Percentiles rank a stretch among this genome's conserved stretches.
Evolutionary conservation across 2,888 invertebrate species (phyloP).

Genomic region (Sericinus montela): DNA sequence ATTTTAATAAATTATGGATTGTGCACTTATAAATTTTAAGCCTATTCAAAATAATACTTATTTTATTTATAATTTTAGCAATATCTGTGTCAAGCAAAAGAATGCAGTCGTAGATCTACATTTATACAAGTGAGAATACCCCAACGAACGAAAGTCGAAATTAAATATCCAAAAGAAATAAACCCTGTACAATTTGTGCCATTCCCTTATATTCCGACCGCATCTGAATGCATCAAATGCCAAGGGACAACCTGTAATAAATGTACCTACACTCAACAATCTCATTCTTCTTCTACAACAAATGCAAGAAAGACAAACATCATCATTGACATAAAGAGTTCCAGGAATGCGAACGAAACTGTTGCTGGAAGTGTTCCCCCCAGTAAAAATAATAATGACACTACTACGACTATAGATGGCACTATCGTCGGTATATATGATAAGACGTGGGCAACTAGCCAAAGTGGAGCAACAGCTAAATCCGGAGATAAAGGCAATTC

Average conservation of each 20-base stretch:
- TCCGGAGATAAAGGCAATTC: conserved; percentile 12
- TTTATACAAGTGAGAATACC: conserved; percentile 31
- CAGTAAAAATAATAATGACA: conserved; percentile 2
- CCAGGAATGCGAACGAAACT: conserved; percentile 15
- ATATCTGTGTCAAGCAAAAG: conserved; percentile 14
- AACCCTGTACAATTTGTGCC: conserved; percentile 29
- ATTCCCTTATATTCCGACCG: conserved; percentile 19
- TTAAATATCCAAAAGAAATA: conserved; percentile 27
- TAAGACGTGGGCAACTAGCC: conserved; percentile 24
- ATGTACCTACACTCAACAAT: conserved; percentile 17
- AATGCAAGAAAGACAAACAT: conserved; percentile 30
- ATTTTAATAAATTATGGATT: neutral
- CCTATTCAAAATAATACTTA: too few species aligned
- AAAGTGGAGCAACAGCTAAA: conserved; percentile 19
- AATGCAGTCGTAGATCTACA: conserved; percentile 27
- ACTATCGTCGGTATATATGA: conserved; percentile 24
- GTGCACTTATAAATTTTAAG: too few species aligned
- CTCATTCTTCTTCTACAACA: conserved; percentile 4
- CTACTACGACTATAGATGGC: conserved; percentile 9
- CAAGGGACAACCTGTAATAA: conserved; percentile 20
- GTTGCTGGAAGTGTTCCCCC: conserved; percentile 20
- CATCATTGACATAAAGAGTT: conserved; percentile 30
- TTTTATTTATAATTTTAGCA: conserved; percentile 16
- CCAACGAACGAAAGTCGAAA: conserved; percentile 24
- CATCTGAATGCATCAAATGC: conserved; percentile 21